A percentile compares a stretch with the other conserved stretches of the same genome.
Evolutionary conservation across 2,888 invertebrate genomes (phyloP).

Genomic region (Prosapia bicincta): DNA sequence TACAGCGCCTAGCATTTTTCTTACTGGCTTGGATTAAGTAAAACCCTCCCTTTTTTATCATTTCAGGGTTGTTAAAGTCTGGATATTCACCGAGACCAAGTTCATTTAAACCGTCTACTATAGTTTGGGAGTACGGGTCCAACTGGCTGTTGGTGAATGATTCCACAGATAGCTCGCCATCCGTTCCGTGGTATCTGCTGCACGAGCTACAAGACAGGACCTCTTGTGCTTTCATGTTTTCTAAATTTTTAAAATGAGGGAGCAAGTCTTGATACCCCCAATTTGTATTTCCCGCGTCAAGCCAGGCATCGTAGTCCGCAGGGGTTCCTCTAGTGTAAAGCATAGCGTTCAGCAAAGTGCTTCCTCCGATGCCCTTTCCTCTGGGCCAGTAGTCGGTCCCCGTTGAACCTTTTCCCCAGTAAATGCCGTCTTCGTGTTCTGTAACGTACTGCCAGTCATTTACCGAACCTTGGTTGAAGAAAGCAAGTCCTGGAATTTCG

Average conservation of each 20-base stretch:
- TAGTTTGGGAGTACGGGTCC: slow-evolving; percentile 32
- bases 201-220: slow-evolving; percentile 19
- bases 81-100: slow-evolving; percentile 40
- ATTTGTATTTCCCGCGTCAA: slow-evolving; percentile 54
- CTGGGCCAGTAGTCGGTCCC: slow-evolving; percentile 52
- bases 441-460: slow-evolving; percentile 48
- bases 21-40: slow-evolving; percentile 30
- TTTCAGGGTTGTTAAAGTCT: slow-evolving; percentile 33
- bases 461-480: slow-evolving; percentile 41
- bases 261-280: slow-evolving; percentile 55
- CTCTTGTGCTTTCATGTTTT: slow-evolving; percentile 40
- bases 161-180: slow-evolving; percentile 38
- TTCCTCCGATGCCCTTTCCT: slow-evolving; percentile 63
- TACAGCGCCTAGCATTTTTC: slow-evolving; percentile 30
- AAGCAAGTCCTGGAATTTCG: slow-evolving; percentile 48
- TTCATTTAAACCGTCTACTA: slow-evolving; percentile 30
- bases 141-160: slow-evolving; percentile 51
- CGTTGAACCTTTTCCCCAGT: slow-evolving; percentile 44
- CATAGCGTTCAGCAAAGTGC: slow-evolving; percentile 63
- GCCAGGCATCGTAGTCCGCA: slow-evolving; percentile 63
- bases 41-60: slow-evolving; percentile 23
- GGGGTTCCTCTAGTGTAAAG: slow-evolving; percentile 61
- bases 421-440: slow-evolving; percentile 47
- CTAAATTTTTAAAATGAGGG: slow-evolving; percentile 44
- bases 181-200: slow-evolving; percentile 40